Base-by-base conservation (phyloP, 2,888 invertebrate species). In the Clistopyga incitator region DNA sequence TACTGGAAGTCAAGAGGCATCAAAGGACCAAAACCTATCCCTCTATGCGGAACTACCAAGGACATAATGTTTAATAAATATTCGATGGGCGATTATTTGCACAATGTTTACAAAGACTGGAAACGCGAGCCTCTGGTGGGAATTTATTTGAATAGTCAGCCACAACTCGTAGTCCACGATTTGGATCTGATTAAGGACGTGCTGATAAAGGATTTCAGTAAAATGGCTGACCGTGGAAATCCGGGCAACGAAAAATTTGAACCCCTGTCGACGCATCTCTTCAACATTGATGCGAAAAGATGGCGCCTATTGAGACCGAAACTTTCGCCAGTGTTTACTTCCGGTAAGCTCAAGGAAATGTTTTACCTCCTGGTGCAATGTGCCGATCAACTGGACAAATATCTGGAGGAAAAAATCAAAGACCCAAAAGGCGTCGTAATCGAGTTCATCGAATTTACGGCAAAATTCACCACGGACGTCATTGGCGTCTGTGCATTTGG, bases 271-370 rank as follows among this genome's bases (percentile, higher is more conserved):
- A 86, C 87, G 2, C 90, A 93, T 86, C 87, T 94, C 8, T 91
- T 94, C 79, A 90, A 88, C 47, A 83, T 94, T 52, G 91, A 92
- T 13, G 90, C 92, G 0, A 87, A 88, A 11, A 91, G 93, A 78
- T 94, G 94, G 94, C 92, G 92, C 61, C 90, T 91, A 6, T 88
- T 94, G 47, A 90, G 94, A 54, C 82, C 89, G 0, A 93, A 93
- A 72, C 86, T 94, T 13, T 93, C 94, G 0, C 93, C 94, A 0
- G 91, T 93, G 2, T 95, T 94, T 87, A 93, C 94, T 2, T 93
- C 94, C 0, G 94, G 94, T 0, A 94, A 94, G 87, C 90, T 94
- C 78, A 94, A 93, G 86, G 90, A 90, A 23, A 94, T 94, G 94
- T 94, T 94, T 83, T 86, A 90, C 59, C 88, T 93, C 11, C 85